phyloP scores from a whole-genome alignment of 1,140 invertebrate genomes.

The Portunus trituberculatus region DNA sequence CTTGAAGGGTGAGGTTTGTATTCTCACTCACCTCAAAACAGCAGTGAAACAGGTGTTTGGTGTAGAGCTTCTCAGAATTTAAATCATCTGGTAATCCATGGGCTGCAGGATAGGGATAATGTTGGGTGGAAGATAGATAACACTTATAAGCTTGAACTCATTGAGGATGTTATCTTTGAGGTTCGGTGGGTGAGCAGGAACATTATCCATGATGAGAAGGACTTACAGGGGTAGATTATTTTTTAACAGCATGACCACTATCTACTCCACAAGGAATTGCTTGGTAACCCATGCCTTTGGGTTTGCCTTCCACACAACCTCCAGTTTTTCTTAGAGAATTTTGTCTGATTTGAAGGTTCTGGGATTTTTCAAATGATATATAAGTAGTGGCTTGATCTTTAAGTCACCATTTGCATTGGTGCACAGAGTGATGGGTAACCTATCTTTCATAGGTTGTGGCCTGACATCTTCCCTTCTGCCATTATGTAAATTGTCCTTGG shows the following conservation, averaged over 20 bases:
- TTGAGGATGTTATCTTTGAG: background rate
- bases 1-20: background rate
- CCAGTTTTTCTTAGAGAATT: background rate
- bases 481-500: background rate
- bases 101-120: too few relatives aligned
- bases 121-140: background rate
- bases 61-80: background rate
- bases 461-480: background rate
- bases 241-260: background rate
- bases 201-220: background rate
- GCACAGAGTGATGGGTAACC: background rate
- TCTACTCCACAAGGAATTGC: background rate
- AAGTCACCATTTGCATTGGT: background rate
- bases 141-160: background rate
- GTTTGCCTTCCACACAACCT: constrained; percentile 23
- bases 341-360: background rate
- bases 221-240: background rate
- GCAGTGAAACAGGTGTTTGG: background rate
- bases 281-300: background rate
- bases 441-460: background rate
- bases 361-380: background rate
- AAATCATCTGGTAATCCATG: background rate
- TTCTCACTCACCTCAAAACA: background rate
- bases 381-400: constrained; percentile 1
- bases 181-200: background rate